Conservation (phyloP, 2,113 vertebrate genomes). For the Syngnathus scovelli region DNA sequence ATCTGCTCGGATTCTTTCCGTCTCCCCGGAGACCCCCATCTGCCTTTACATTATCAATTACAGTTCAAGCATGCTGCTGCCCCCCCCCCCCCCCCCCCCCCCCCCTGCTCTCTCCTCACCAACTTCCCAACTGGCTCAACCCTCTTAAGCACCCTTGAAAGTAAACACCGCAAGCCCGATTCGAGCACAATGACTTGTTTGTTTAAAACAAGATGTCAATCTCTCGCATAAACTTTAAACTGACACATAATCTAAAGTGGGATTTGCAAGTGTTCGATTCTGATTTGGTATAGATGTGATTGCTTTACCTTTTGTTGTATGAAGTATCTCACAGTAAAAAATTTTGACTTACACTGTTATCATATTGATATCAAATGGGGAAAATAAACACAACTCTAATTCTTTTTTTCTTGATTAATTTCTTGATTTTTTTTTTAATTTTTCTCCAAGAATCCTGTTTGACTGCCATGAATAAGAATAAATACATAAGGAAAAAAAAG, state of each 20-base stretch:
- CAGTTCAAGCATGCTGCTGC: constrained; percentile 82
- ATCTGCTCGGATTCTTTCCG: constrained; percentile 95
- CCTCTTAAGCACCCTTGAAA: not conserved
- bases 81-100: constrained; percentile 4
- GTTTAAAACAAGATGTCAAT: not conserved
- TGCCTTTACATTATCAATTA: constrained; percentile 99
- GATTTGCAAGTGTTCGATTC: not conserved
- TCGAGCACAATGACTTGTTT: not conserved
- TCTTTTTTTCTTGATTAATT: too few relatives aligned
- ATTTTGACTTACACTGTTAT: too few relatives aligned
- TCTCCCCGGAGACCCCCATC: constrained; percentile 93
- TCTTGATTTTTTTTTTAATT: too few relatives aligned
- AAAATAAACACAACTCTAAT: too few relatives aligned
- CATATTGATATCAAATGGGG: too few relatives aligned
- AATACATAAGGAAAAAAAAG: too few relatives aligned
- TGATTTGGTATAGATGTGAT: not conserved
- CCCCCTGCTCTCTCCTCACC: not conserved
- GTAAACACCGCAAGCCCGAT: constrained; percentile 72
- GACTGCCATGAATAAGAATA: too few relatives aligned
- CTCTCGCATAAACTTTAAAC: not conserved
- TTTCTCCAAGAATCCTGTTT: too few relatives aligned
- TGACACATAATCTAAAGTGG: not conserved
- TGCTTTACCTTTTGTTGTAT: too few relatives aligned
- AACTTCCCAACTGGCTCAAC: constrained; percentile 10
- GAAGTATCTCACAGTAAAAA: too few relatives aligned